Conservation (phyloP, 2,797 vertebrate genomes). For the Acrossocheilus fasciatus region DNA sequence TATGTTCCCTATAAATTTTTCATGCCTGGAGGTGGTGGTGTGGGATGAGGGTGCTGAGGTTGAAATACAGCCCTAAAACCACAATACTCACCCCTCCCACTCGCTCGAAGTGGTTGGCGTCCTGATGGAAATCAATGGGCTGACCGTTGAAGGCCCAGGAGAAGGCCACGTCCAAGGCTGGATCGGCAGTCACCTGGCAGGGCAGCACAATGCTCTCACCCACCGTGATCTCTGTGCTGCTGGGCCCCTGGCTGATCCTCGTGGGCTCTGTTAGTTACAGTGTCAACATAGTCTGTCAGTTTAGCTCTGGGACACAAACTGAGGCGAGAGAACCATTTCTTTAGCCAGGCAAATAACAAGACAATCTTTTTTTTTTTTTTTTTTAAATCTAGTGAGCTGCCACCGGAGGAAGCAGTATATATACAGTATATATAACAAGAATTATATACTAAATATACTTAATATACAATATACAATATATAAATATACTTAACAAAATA, state of each 20-base stretch:
- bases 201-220: constrained; percentile 93
- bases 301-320: constrained; percentile 12
- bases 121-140: constrained; percentile 86
- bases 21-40: constrained; percentile 9
- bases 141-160: constrained; percentile 94
- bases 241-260: constrained; percentile 90
- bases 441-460: too few species aligned
- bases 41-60: constrained; percentile 18
- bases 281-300: constrained; percentile 37
- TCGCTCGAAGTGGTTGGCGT: constrained; percentile 90
- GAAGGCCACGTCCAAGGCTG: constrained; percentile 89
- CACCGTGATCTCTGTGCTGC: constrained; percentile 93
- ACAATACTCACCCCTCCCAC: constrained; percentile 90
- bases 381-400: constrained; percentile 1
- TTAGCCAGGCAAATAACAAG: constrained; percentile 13
- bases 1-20: not conserved
- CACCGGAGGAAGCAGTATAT: not conserved
- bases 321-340: not conserved
- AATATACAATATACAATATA: too few species aligned
- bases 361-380: not conserved
- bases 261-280: constrained; percentile 86
- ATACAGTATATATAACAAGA: too few species aligned
- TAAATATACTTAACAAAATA: not conserved
- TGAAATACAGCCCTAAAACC: not conserved
- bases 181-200: constrained; percentile 92